These are phyloP conservation scores for Macrocentrus cingulum DNA, from an alignment of 1,140 invertebrate genomes.

Conservation along the genomic window DNA sequence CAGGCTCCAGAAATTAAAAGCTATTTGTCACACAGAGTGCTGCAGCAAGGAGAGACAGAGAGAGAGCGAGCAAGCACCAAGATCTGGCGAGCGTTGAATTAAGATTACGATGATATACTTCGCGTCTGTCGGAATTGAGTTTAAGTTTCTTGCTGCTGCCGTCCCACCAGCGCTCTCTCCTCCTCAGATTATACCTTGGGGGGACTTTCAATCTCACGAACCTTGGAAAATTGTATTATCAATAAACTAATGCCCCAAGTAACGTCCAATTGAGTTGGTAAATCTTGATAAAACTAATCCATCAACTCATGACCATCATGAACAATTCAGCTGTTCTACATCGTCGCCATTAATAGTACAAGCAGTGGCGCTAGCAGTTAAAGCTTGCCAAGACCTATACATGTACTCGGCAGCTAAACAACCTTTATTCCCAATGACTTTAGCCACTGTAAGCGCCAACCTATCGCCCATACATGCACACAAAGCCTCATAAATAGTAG, in stretches of 20 bases:
- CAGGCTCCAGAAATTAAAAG: conserved; percentile 60
- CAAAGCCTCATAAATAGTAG: conserved; percentile 24
- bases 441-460: conserved; percentile 19
- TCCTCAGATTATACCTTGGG: conserved; percentile 2
- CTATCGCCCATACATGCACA: conserved; percentile 13
- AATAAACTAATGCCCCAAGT: conserved; percentile 3
- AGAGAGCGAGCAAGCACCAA: too few relatives aligned
- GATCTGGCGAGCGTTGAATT: conserved; percentile 45
- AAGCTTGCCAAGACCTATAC: neutral
- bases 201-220: conserved; percentile 2
- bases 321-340: too few relatives aligned
- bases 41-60: conserved; percentile 11
- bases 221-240: conserved; percentile 2
- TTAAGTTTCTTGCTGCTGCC: conserved; percentile 12
- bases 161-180: too few relatives aligned
- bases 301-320: too few relatives aligned
- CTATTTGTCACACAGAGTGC: conserved; percentile 54
- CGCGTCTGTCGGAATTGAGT: conserved; percentile 6
- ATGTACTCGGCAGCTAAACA: conserved; percentile 6
- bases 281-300: too few relatives aligned
- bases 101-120: conserved; percentile 53
- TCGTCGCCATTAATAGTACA: conserved; percentile 19
- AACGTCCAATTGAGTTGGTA: too few relatives aligned
- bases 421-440: neutral
- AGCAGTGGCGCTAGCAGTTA: conserved; percentile 23